Conservation (phyloP, 2,888 invertebrate genomes). For the Trissolcus japonicus region DNA sequence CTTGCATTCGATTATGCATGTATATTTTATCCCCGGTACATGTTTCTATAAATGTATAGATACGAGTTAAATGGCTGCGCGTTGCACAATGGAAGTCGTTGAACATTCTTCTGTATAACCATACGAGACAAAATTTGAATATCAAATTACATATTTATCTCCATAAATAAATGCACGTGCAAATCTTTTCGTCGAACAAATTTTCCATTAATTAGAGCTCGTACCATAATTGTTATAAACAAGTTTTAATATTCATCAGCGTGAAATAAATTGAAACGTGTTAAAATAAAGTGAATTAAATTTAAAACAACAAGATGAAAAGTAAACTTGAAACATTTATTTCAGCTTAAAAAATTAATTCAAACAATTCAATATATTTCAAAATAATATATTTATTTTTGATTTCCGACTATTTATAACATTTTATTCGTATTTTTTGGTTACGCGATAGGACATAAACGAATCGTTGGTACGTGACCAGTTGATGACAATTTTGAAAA, state of each 20-base stretch:
- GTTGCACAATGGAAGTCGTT: slow-evolving; percentile 20
- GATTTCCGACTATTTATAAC: slow-evolving; percentile 7
- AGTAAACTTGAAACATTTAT: too few relatives aligned
- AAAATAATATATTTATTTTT: background rate
- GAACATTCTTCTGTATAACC: slow-evolving; percentile 10
- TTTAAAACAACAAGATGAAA: too few relatives aligned
- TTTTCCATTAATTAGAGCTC: background rate
- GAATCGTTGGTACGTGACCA: slow-evolving; percentile 3
- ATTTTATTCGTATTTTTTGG: background rate
- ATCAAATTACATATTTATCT: slow-evolving; percentile 16
- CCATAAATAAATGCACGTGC: background rate
- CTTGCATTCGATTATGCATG: slow-evolving; percentile 35
- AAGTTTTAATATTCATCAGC: too few relatives aligned
- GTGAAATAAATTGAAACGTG: too few relatives aligned
- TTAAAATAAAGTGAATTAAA: too few relatives aligned
- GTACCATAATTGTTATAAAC: background rate
- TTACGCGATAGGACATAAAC: too few relatives aligned
- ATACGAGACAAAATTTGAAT: slow-evolving; percentile 16
- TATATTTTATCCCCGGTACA: slow-evolving; percentile 35
- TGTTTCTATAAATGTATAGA: slow-evolving; percentile 32
- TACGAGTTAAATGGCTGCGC: slow-evolving; percentile 11
- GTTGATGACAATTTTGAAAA: slow-evolving; percentile 23
- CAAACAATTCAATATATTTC: background rate
- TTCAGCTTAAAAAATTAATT: too few relatives aligned
- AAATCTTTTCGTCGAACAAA: background rate